A percentile compares a stretch with the other conserved stretches of the same genome.
Conservation (phyloP, 2,888 invertebrate genomes). For the Scaeva pyrastri region DNA sequence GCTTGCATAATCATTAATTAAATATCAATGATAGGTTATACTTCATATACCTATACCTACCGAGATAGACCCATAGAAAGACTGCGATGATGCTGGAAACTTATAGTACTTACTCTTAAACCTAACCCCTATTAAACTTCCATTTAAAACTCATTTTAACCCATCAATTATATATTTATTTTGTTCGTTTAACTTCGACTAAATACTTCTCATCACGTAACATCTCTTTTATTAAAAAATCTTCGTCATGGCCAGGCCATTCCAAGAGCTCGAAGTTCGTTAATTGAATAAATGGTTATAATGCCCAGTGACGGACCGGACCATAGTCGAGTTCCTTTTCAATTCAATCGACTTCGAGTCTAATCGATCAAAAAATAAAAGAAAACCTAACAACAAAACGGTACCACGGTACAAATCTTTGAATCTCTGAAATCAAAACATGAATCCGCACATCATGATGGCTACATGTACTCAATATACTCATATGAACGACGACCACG, state of each 20-base stretch:
- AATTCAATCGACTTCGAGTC: constrained; percentile 29
- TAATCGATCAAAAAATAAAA: constrained; percentile 46
- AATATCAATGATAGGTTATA: constrained; percentile 32
- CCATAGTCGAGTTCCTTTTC: constrained; percentile 5
- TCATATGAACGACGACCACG: neutral
- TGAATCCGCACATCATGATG: constrained; percentile 18
- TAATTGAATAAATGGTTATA: constrained; percentile 59
- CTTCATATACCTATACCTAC: no score
- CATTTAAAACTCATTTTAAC: constrained; percentile 49
- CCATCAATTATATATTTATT: constrained; percentile 60
- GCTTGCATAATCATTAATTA: constrained; percentile 36
- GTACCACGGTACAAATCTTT: constrained; percentile 12
- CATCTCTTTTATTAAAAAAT: constrained; percentile 51
- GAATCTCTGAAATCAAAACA: constrained; percentile 39
- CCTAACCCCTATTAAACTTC: constrained; percentile 58
- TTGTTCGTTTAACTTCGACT: constrained; percentile 43
- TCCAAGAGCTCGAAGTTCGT: constrained; percentile 12
- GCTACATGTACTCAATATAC: neutral
- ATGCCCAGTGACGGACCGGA: neutral
- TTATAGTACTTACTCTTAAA: neutral
- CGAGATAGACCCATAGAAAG: no score
- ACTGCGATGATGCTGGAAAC: no score
- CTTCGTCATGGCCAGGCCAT: neutral
- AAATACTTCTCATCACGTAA: constrained; percentile 62
- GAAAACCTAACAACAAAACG: constrained; percentile 14